phyloP scores from a whole-genome alignment of 92 coral and sea anemone genomes.

The Epizoanthus scotinus region DNA sequence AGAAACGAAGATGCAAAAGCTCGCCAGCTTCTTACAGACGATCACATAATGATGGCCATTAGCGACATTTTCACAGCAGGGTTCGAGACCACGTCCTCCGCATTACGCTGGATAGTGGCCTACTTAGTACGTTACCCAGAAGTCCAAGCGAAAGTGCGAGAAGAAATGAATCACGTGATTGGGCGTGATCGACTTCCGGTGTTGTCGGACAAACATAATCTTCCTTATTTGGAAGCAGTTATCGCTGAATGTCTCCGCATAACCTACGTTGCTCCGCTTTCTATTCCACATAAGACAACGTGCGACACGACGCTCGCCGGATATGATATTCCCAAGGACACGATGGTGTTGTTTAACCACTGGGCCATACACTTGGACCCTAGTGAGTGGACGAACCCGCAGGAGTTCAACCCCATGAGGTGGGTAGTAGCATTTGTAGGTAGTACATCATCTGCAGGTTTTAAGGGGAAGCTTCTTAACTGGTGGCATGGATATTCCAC shows the following conservation, averaged over 20 bases:
- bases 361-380: conserved; percentile 64
- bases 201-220: conserved; percentile 44
- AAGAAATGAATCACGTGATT: conserved; percentile 32
- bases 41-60: conserved; percentile 57
- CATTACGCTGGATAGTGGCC: conserved; percentile 56
- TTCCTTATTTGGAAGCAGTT: conserved; percentile 60
- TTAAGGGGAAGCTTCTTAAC: no score
- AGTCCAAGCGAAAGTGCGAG: conserved; percentile 55
- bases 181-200: conserved; percentile 47
- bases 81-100: conserved; percentile 53
- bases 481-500: no score
- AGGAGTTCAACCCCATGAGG: conserved; percentile 54
- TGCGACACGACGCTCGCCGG: conserved; percentile 50
- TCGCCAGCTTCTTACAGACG: conserved; percentile 50
- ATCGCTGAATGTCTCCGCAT: conserved; percentile 48
- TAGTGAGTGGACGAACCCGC: conserved; percentile 47
- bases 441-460: no score
- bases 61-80: conserved; percentile 67
- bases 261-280: conserved; percentile 8
- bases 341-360: conserved; percentile 49
- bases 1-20: conserved; percentile 10
- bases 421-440: neutral
- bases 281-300: conserved; percentile 59
- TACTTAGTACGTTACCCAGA: conserved; percentile 51
- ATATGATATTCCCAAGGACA: conserved; percentile 55